These are phyloP conservation scores for Crotalus viridis DNA, from an alignment of 2,113 vertebrate species.

Conservation along the genomic window DNA sequence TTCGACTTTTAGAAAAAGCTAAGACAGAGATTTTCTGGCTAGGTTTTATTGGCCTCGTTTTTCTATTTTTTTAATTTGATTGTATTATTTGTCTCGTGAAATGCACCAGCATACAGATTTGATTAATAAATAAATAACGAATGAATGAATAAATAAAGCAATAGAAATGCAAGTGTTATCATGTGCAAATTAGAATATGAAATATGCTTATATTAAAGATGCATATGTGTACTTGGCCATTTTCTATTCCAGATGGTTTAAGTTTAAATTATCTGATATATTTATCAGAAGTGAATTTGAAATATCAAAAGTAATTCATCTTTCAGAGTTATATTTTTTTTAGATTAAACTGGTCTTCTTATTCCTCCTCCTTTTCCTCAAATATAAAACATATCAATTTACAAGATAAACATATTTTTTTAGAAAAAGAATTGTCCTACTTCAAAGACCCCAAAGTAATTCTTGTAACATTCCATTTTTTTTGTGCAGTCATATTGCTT, in stretches of 20 bases:
- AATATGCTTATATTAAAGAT: neutral
- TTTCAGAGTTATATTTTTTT: neutral
- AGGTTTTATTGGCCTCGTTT: neutral
- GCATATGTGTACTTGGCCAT: neutral
- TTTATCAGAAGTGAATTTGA: neutral
- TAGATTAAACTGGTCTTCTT: neutral
- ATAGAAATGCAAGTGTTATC: neutral
- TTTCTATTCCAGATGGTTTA: neutral
- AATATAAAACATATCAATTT: neutral
- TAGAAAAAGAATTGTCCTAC: neutral
- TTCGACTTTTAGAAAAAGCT: neutral
- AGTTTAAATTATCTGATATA: neutral
- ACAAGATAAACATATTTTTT: neutral
- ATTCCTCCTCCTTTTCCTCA: neutral
- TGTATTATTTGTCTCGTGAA: neutral
- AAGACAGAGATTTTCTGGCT: neutral
- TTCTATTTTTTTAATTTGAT: neutral
- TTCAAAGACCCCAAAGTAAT: neutral
- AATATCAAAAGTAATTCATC: neutral
- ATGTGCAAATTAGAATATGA: neutral
- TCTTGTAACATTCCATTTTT: neutral
- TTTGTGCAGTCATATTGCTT: neutral
- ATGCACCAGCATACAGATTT: neutral
- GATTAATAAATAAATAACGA: neutral
- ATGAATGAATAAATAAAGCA: neutral